Evolutionary conservation across 2,113 vertebrate species (phyloP).

Genomic region (Pyxicephalus adspersus): DNA sequence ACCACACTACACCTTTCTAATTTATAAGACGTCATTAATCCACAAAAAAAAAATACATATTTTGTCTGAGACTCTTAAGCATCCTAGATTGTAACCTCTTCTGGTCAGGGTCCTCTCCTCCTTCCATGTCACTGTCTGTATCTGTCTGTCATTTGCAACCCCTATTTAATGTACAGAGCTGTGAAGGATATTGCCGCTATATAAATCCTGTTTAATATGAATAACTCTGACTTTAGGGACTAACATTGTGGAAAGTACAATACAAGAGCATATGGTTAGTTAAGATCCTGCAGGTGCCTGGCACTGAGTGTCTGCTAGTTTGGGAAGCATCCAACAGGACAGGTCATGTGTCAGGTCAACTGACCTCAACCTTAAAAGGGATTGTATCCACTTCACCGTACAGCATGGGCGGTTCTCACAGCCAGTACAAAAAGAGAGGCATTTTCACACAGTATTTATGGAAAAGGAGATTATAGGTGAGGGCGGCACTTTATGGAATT

Average conservation of each 20-base stretch:
- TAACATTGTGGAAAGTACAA: neutral
- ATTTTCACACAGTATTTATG: constrained; percentile 77
- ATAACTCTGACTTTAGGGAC: neutral
- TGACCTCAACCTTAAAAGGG: constrained; percentile 68
- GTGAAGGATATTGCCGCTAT: no score
- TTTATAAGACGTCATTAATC: no score
- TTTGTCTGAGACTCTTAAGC: no score
- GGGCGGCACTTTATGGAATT: constrained; percentile 15
- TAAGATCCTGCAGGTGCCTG: neutral
- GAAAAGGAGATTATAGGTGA: constrained; percentile 42
- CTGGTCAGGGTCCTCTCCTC: no score
- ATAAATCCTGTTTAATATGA: no score
- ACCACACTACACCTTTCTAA: no score
- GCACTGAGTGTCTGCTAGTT: constrained; percentile 54
- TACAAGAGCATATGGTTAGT: neutral
- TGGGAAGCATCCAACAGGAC: constrained; percentile 58
- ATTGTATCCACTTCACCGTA: constrained; percentile 74
- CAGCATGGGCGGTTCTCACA: constrained; percentile 70
- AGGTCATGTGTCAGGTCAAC: constrained; percentile 69
- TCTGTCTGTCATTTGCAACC: no score
- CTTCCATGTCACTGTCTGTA: no score
- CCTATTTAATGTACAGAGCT: no score
- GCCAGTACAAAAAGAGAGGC: constrained; percentile 68
- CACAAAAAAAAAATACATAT: no score
- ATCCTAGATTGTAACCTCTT: no score